Evolutionary conservation across 2,888 invertebrate genomes (phyloP).

Genomic region (Melikaiella ostensackeni): DNA sequence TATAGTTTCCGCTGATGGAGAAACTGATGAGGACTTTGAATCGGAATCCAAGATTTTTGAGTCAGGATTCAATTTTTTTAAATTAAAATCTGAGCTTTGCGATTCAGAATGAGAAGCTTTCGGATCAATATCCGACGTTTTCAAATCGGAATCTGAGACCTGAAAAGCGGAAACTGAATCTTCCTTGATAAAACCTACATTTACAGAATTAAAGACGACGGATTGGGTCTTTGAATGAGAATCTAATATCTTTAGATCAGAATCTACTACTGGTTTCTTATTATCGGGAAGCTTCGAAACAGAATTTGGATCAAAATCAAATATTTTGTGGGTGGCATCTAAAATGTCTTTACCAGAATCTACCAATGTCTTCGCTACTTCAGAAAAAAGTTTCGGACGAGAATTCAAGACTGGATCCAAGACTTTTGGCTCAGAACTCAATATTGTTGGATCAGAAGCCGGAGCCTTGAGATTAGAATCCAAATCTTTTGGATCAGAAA

Average conservation of each 20-base stretch:
- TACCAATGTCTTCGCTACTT: neutral
- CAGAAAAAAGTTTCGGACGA: conserved; percentile 3
- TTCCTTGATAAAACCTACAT: neutral
- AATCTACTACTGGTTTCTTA: neutral
- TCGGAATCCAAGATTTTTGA: conserved; percentile 7
- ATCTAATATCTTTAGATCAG: neutral
- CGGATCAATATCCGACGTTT: conserved; percentile 41
- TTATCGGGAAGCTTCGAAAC: neutral
- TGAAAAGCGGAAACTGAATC: conserved; percentile 18
- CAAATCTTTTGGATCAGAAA: neutral
- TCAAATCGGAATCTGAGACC: conserved; percentile 26
- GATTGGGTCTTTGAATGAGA: neutral
- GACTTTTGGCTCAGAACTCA: no score
- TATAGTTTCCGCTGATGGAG: conserved; percentile 41
- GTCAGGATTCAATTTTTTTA: neutral
- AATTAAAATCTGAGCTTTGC: conserved; percentile 40
- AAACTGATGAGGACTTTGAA: conserved; percentile 11
- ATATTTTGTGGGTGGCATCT: neutral
- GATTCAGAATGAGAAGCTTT: neutral
- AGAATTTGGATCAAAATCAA: conserved; percentile 11
- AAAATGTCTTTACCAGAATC: neutral
- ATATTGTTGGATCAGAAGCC: conserved; percentile 2
- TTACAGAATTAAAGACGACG: neutral
- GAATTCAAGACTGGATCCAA: neutral
- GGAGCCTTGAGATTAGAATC: neutral